A percentile compares a stretch with the other conserved stretches of the same genome.
phyloP scores from a whole-genome alignment of 2,797 vertebrate species.

The Spondyliosoma cantharus region DNA sequence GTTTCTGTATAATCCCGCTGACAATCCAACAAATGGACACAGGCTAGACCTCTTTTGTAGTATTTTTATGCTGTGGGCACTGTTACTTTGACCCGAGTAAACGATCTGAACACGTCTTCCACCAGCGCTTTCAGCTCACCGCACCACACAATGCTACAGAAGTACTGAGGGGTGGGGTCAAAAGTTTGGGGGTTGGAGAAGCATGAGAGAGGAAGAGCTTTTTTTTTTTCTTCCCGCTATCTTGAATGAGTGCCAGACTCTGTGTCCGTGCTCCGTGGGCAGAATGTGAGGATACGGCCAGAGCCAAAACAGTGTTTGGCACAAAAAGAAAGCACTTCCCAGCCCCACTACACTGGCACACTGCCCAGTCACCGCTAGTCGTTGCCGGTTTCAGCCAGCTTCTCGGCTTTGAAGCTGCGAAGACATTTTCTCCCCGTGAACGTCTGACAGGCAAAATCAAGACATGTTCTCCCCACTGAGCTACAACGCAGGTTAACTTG shows the following conservation, averaged over 20 bases:
- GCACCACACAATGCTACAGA: constrained; percentile 35
- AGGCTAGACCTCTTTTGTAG: background rate
- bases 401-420: constrained; percentile 64
- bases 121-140: constrained; percentile 10
- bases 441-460: constrained; percentile 70
- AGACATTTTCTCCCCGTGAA: constrained; percentile 59
- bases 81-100: background rate
- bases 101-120: background rate
- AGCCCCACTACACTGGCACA: constrained; percentile 58
- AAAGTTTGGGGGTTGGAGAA: constrained; percentile 46
- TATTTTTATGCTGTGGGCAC: background rate
- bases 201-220: constrained; percentile 25
- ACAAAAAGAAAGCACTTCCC: constrained; percentile 67
- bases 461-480: constrained; percentile 56
- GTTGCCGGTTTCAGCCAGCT: constrained; percentile 59
- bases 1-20: too few relatives aligned
- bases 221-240: background rate
- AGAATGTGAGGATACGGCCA: constrained; percentile 52
- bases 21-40: too few relatives aligned
- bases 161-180: constrained; percentile 28
- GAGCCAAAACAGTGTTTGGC: constrained; percentile 71
- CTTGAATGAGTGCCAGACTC: constrained; percentile 58
- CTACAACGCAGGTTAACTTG: constrained; percentile 67
- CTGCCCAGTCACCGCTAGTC: constrained; percentile 62
- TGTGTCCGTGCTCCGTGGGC: constrained; percentile 58